phyloP scores from a whole-genome alignment of 1,140 invertebrate genomes.

The Drosophila azteca region DNA sequence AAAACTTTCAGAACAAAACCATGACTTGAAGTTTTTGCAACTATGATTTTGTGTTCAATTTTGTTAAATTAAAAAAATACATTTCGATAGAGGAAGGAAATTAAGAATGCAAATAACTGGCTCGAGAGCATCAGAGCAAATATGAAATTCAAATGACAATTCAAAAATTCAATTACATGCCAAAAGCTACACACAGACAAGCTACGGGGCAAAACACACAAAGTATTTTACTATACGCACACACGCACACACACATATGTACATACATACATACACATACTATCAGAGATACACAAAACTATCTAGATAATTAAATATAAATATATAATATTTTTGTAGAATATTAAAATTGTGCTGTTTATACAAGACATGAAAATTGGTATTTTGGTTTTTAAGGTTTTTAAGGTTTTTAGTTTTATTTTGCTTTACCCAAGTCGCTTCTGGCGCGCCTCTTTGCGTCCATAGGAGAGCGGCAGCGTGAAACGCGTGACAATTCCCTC shows the following conservation, averaged over 20 bases:
- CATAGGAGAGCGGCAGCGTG: slow-evolving; percentile 86
- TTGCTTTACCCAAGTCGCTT: slow-evolving; percentile 86
- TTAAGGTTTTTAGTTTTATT: slow-evolving; percentile 22
- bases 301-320: not conserved
- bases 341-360: not conserved
- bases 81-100: not conserved
- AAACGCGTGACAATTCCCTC: slow-evolving; percentile 85
- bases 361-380: not conserved
- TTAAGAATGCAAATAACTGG: slow-evolving; percentile 18
- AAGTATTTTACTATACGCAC: slow-evolving; percentile 1
- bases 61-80: no score
- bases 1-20: no score
- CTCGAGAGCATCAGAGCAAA: not conserved
- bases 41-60: no score
- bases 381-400: slow-evolving; percentile 6
- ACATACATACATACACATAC: no score
- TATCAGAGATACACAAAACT: not conserved
- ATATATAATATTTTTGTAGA: not conserved
- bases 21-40: no score
- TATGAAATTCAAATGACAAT: slow-evolving; percentile 1
- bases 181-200: slow-evolving; percentile 34
- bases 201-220: slow-evolving; percentile 3
- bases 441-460: slow-evolving; percentile 86
- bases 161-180: slow-evolving; percentile 24
- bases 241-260: not conserved